Conservation (phyloP, 2,797 vertebrate species). For the Poeciliopsis paucimaculata region DNA sequence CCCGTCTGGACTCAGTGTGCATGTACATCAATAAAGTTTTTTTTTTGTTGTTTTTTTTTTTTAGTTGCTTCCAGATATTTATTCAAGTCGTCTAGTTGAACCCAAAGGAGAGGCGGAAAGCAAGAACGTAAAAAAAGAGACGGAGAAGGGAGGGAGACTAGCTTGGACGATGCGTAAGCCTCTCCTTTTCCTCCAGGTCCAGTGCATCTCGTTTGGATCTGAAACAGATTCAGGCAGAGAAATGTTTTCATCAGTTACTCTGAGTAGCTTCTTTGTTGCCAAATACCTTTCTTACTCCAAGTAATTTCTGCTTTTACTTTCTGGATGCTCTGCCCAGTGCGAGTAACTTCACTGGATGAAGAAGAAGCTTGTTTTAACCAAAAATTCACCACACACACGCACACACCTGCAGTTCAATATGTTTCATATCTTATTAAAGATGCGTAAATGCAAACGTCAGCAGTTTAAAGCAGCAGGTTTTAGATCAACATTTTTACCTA, state of each 20-base stretch:
- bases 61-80: constrained; percentile 55
- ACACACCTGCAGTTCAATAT: too few species aligned
- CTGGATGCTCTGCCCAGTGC: too few species aligned
- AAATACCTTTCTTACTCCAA: too few species aligned
- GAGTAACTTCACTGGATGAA: too few species aligned
- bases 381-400: too few species aligned
- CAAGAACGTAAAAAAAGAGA: constrained; percentile 35
- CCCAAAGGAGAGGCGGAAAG: constrained; percentile 50
- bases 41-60: background rate
- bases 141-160: constrained; percentile 59
- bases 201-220: constrained; percentile 79
- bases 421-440: background rate
- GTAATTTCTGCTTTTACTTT: too few species aligned
- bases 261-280: too few species aligned
- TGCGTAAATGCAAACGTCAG: background rate
- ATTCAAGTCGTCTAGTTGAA: constrained; percentile 28
- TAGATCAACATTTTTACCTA: background rate
- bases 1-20: constrained; percentile 11
- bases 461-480: background rate
- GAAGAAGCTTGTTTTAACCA: too few species aligned
- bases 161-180: constrained; percentile 75
- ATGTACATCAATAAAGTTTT: constrained; percentile 33
- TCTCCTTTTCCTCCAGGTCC: constrained; percentile 74
- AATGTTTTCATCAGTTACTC: background rate
- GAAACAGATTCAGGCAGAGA: constrained; percentile 64